These are phyloP conservation scores for Drosophila funebris DNA, from an alignment of 1,140 invertebrate species.

Conservation along the genomic window DNA sequence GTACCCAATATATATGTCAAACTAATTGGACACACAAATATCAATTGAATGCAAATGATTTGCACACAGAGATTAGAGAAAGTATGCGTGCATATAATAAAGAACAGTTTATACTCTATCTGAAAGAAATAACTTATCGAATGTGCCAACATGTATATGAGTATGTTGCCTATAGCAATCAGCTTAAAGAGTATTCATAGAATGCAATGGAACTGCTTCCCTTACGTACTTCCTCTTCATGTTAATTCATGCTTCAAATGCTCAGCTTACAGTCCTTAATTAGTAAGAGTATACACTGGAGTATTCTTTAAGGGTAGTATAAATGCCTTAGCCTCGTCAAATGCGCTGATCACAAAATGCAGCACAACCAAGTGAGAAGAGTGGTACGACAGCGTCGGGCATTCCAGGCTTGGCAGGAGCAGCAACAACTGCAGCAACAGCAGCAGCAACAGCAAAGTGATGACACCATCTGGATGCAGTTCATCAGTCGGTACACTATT, in stretches of 20 bases:
- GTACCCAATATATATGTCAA: constrained; percentile 27
- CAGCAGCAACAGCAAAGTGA: not conserved
- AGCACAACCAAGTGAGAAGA: not conserved
- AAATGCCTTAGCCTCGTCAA: constrained; percentile 11
- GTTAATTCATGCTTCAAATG: not conserved
- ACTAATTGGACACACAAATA: constrained; percentile 56
- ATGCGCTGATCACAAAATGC: constrained; percentile 32
- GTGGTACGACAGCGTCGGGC: not conserved
- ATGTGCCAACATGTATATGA: no score
- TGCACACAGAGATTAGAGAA: constrained; percentile 62
- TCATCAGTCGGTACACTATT: constrained; percentile 42
- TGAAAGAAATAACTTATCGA: no score
- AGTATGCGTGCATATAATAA: not conserved
- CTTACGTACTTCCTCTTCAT: no score
- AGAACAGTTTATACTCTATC: not conserved
- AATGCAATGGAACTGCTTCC: no score
- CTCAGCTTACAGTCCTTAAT: not conserved
- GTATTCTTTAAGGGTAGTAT: constrained; percentile 22
- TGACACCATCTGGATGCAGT: constrained; percentile 34
- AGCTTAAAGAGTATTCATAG: no score
- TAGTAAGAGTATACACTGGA: not conserved
- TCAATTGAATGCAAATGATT: constrained; percentile 69
- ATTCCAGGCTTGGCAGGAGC: constrained; percentile 7
- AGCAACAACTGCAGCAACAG: no score
- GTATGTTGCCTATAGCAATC: no score